Evolutionary conservation across 2,113 vertebrate species (phyloP).

Genomic region (Tachycineta bicolor): DNA sequence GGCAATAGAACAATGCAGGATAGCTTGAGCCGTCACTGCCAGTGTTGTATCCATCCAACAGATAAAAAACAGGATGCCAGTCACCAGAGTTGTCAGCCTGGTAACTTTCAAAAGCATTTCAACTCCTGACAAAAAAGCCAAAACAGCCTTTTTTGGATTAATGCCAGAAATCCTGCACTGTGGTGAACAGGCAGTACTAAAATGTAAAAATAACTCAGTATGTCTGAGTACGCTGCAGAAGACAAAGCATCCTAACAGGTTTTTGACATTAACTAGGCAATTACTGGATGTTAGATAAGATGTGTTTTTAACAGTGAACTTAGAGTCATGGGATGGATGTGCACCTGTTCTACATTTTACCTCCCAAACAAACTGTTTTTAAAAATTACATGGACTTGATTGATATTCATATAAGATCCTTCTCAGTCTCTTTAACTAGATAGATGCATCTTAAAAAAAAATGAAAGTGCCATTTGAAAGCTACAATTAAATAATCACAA

Average conservation of each 20-base stretch:
- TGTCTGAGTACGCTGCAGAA: background rate
- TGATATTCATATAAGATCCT: background rate
- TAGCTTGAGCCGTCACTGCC: background rate
- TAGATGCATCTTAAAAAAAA: background rate
- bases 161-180: background rate
- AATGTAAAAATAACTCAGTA: constrained; percentile 26
- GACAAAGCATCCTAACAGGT: background rate
- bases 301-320: background rate
- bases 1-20: background rate
- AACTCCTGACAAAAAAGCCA: background rate
- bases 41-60: background rate
- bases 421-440: background rate
- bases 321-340: background rate
- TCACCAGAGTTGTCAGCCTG: background rate
- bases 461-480: background rate
- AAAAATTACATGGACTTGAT: background rate
- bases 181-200: background rate
- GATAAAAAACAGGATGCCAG: background rate
- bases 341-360: background rate
- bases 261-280: background rate
- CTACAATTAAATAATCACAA: background rate
- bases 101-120: background rate
- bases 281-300: background rate
- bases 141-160: background rate
- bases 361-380: background rate